Percentiles rank a stretch among this genome's conserved stretches.
phyloP scores from a whole-genome alignment of 2,113 vertebrate species.

The Actenoides lindsayi region DNA sequence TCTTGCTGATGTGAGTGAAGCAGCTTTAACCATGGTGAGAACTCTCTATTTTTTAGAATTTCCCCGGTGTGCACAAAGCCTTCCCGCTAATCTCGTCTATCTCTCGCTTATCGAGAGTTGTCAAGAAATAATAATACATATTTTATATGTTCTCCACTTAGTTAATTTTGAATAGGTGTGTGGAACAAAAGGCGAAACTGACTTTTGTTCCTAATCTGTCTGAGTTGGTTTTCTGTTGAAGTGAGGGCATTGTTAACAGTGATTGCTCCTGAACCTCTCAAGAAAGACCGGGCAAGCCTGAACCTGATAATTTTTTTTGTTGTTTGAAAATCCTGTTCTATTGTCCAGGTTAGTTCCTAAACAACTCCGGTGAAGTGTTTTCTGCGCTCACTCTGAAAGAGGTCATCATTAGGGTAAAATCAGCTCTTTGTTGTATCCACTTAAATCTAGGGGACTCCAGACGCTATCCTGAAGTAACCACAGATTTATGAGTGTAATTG shows the following conservation, averaged over 20 bases:
- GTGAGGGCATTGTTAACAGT: conserved; percentile 1
- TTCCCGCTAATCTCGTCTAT: conserved; percentile 43
- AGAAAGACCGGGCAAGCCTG: not conserved
- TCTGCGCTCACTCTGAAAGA: not conserved
- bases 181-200: conserved; percentile 35
- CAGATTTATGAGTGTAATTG: not conserved
- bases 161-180: conserved; percentile 17
- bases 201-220: not conserved
- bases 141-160: conserved; percentile 18
- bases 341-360: not conserved
- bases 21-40: not conserved
- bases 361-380: not conserved
- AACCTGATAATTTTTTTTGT: not conserved
- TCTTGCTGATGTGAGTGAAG: not conserved
- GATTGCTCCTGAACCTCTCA: not conserved
- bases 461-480: not conserved
- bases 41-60: not conserved
- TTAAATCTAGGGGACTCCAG: not conserved
- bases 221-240: not conserved
- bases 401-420: not conserved
- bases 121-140: not conserved
- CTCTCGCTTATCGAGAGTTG: not conserved
- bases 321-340: not conserved
- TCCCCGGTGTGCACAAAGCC: not conserved
- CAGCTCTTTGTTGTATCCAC: not conserved